These are phyloP conservation scores for Solea solea DNA, from an alignment of 2,113 vertebrate species.

Conservation along the genomic window DNA sequence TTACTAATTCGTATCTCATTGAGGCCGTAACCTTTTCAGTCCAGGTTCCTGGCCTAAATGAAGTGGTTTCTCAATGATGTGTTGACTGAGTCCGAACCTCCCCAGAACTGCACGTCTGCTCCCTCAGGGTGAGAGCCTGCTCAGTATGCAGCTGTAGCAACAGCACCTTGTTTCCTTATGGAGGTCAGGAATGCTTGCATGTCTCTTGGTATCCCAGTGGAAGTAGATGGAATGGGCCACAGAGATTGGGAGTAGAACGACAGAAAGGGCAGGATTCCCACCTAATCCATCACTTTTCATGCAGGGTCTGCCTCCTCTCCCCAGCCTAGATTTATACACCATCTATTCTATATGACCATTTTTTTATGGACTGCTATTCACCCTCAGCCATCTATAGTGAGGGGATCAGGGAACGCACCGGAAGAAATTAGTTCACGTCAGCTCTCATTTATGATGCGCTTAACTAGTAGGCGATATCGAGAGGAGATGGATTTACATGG, in stretches of 20 bases:
- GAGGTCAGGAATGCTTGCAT: constrained; percentile 67
- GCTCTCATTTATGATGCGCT: constrained; percentile 70
- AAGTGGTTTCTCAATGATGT: constrained; percentile 31
- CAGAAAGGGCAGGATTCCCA: constrained; percentile 60
- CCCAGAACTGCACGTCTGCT: constrained; percentile 6
- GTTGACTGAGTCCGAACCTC: constrained; percentile 30
- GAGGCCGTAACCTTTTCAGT: constrained; percentile 1
- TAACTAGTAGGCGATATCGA: constrained; percentile 58
- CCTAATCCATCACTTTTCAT: constrained; percentile 74
- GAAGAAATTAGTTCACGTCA: constrained; percentile 74
- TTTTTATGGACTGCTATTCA: constrained; percentile 60
- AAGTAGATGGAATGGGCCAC: constrained; percentile 65
- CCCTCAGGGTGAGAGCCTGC: constrained; percentile 38
- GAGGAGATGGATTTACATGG: constrained; percentile 37
- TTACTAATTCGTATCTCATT: constrained; percentile 16
- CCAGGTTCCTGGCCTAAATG: constrained; percentile 11
- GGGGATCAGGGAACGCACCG: constrained; percentile 60
- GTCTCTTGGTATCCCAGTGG: constrained; percentile 62
- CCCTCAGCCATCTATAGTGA: constrained; percentile 39
- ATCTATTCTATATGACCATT: constrained; percentile 36
- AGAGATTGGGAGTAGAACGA: constrained; percentile 57
- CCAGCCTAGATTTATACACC: constrained; percentile 56
- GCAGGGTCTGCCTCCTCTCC: constrained; percentile 50
- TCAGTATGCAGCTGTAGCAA: constrained; percentile 77
- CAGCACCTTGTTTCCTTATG: constrained; percentile 60